These are phyloP conservation scores for Teinopalpus imperialis DNA, from an alignment of 2,888 invertebrate species.

Conservation along the genomic window DNA sequence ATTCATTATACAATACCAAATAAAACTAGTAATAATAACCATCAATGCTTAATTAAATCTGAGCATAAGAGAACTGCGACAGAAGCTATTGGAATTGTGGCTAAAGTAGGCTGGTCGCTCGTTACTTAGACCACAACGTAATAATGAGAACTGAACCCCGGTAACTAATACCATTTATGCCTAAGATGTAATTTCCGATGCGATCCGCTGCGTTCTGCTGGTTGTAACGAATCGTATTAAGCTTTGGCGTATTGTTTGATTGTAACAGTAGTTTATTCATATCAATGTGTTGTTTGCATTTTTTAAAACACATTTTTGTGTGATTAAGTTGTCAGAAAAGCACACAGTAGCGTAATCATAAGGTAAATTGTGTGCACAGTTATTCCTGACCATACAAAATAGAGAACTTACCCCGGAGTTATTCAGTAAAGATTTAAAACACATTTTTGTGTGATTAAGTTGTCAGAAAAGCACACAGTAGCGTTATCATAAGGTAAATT, in stretches of 20 bases:
- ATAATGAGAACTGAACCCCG: slow-evolving; percentile 55
- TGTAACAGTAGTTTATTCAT: too few relatives aligned
- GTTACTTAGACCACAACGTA: slow-evolving; percentile 38
- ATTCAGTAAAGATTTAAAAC: too few relatives aligned
- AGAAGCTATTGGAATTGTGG: neutral
- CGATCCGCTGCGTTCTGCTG: slow-evolving; percentile 37
- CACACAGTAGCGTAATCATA: too few relatives aligned
- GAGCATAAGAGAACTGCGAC: neutral
- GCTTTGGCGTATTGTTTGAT: slow-evolving; percentile 15
- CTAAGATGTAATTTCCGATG: slow-evolving; percentile 69
- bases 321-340: neutral
- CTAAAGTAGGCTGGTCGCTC: slow-evolving; percentile 19
- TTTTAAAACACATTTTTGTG: too few relatives aligned
- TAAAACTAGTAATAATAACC: neutral
- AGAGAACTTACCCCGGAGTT: too few relatives aligned
- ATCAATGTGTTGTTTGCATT: too few relatives aligned
- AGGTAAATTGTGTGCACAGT: too few relatives aligned
- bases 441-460: too few relatives aligned
- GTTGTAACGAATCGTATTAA: slow-evolving; percentile 40
- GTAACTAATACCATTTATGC: slow-evolving; percentile 59
- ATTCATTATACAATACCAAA: too few relatives aligned
- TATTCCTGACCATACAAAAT: too few relatives aligned
- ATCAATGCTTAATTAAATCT: slow-evolving; percentile 3
- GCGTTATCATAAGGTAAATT: too few relatives aligned
- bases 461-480: too few relatives aligned